These are phyloP conservation scores for Crotalus viridis DNA, from an alignment of 2,113 vertebrate genomes.

Conservation along the genomic window DNA sequence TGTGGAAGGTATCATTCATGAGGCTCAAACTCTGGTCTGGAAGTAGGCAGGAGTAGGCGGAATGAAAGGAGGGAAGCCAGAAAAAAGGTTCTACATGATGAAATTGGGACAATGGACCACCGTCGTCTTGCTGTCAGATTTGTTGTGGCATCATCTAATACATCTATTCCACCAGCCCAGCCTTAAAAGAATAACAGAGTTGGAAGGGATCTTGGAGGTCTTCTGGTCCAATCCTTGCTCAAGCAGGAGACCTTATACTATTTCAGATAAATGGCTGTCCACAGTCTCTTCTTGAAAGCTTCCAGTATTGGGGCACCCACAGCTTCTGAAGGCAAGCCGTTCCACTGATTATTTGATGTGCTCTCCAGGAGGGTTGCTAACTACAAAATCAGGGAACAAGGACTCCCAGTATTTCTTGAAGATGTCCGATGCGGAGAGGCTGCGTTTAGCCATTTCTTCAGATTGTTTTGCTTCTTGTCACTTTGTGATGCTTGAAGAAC, in stretches of 20 bases:
- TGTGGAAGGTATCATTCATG: neutral
- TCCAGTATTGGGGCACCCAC: neutral
- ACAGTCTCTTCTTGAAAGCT: neutral
- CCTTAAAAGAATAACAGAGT: neutral
- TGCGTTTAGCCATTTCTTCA: neutral
- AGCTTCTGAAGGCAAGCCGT: neutral
- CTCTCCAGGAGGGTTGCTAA: neutral
- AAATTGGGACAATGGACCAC: neutral
- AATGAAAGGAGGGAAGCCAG: neutral
- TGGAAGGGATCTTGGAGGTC: neutral
- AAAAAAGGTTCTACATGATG: too few species aligned
- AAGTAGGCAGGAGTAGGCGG: neutral
- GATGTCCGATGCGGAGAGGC: neutral
- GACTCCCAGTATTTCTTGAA: neutral
- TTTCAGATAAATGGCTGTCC: neutral
- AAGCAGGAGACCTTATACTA: neutral
- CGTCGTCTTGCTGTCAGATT: neutral
- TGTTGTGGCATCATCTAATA: too few species aligned
- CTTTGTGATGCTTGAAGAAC: too few species aligned
- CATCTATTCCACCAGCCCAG: neutral
- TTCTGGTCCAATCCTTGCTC: neutral
- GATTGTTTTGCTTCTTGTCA: neutral
- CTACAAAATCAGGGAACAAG: neutral
- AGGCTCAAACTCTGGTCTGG: neutral
- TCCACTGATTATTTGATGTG: neutral